Percentiles rank a stretch among this genome's conserved stretches.
These are phyloP conservation scores for Catharus bicknelli DNA, from an alignment of 2,113 vertebrate species.

Conservation along the genomic window DNA sequence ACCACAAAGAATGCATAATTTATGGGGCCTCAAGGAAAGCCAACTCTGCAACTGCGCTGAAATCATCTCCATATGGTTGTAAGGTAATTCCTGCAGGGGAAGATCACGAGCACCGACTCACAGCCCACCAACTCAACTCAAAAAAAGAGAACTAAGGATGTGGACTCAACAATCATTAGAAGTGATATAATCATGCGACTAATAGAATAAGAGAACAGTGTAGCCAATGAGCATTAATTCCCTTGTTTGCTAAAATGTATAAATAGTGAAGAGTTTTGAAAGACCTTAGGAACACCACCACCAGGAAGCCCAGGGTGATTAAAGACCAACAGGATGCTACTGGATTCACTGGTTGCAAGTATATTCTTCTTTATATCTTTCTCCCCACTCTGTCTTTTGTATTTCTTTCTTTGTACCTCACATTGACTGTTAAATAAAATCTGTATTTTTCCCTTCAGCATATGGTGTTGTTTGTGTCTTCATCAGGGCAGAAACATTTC, in stretches of 20 bases:
- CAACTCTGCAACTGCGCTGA: neutral
- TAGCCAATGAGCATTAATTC: neutral
- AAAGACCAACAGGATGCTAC: fast-evolving
- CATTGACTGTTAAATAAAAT: neutral
- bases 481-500: neutral
- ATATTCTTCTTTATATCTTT: neutral
- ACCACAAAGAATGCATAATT: neutral
- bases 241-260: neutral
- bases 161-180: neutral
- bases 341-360: fast-evolving
- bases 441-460: neutral
- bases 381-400: neutral
- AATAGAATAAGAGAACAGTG: neutral
- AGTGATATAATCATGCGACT: fast-evolving
- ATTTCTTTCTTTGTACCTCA: neutral
- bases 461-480: neutral
- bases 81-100: neutral
- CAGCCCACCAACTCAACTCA: neutral
- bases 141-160: neutral
- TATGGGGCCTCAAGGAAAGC: neutral
- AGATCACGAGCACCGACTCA: fast-evolving
- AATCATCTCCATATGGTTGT: neutral
- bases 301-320: neutral
- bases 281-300: neutral
- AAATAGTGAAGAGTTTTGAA: neutral